phyloP scores from a whole-genome alignment of 2,113 vertebrate species.

The Phocoena phocoena region DNA sequence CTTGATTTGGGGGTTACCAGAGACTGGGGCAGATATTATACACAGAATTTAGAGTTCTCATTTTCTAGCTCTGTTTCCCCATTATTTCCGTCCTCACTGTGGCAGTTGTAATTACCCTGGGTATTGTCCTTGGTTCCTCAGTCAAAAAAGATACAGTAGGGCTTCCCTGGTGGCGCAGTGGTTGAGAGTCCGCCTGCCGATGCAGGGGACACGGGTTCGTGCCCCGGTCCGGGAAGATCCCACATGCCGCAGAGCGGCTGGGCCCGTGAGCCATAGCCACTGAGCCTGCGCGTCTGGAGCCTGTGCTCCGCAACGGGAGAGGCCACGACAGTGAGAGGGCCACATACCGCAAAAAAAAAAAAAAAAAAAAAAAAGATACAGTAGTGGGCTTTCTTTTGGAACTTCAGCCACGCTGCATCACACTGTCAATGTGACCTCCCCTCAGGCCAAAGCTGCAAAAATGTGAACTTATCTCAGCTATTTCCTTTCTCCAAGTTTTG shows the following conservation, averaged over 20 bases:
- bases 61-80: neutral
- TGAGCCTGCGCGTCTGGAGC: no score
- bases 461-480: neutral
- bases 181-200: no score
- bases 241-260: no score
- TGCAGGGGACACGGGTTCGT: no score
- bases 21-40: neutral
- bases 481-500: neutral
- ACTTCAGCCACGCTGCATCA: neutral
- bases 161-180: no score
- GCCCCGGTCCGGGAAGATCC: no score
- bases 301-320: no score
- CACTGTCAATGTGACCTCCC: neutral
- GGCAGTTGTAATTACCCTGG: neutral
- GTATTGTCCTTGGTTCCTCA: neutral
- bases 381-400: neutral
- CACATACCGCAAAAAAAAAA: neutral
- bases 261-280: no score
- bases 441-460: neutral
- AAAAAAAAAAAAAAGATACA: neutral
- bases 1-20: neutral
- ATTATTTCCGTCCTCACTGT: neutral
- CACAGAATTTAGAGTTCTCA: neutral
- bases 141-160: neutral
- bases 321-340: no score